Base-by-base conservation (phyloP, 2,797 vertebrate genomes). In the Xiphorhynchus erythropygius region DNA sequence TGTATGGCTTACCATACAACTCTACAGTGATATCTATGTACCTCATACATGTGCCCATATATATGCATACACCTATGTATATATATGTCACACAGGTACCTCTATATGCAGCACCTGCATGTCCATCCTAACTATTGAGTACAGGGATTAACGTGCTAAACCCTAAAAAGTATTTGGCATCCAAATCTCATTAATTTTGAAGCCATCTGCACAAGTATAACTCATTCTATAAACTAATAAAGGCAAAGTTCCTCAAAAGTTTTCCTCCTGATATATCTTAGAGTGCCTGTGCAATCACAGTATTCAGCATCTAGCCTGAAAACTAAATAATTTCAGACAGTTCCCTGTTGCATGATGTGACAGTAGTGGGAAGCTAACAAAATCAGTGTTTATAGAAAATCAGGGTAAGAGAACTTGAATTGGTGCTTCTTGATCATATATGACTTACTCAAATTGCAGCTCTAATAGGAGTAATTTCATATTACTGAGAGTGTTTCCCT, bases 311-410 rank as follows among this genome's bases (percentile, higher is more conserved):
- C 23, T 37, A n/a, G 9, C n/a, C 84, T 52, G 22, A 76, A 94
- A 92, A 39, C 3, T 1, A 53, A 86, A 79, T 10, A 2, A 42
- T 69, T 86, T 53, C 70, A 90, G n/a, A 42, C 25, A 37, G 35
- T 10, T 25, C 28, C 47, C 27, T 82, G 75, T 53, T 5, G 0
- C 32, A 23, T 22, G 13, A 52, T 22, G 24, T 30, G 46, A 71
- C 62, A 62, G 19, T 16, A 69, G 46, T 50, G 28, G 24, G 24
- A 88, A 11, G 53, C 17, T 47, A 83, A 75, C 27, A 67, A 95
- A 93, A 86, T 35, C 65, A 56, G n/a, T 42, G 33, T 62, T 94
- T 53, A 53, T 13, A 86, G 70, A 94, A 93, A 90, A 79, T 57
- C 25, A 75, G 24, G 50, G 64, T 16, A 64, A 80, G 46, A 68